These are phyloP conservation scores for Oceanites oceanicus DNA, from an alignment of 2,113 vertebrate genomes.

Conservation along the genomic window DNA sequence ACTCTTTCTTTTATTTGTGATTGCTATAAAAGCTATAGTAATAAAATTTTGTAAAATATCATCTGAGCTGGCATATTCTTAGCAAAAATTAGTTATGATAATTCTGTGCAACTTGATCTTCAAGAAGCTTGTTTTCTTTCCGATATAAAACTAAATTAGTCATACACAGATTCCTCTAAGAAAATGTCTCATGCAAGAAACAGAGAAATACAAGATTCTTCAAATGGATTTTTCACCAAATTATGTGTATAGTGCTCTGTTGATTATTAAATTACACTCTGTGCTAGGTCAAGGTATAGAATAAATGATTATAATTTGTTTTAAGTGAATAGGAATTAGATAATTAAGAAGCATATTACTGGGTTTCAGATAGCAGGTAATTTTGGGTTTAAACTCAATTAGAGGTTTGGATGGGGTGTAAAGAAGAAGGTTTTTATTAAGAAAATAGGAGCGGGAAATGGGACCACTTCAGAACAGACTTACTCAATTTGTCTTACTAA, in stretches of 20 bases:
- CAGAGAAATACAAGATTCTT: slow-evolving; percentile 21
- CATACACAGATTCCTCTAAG: background rate
- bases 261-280: slow-evolving; percentile 54
- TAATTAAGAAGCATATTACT: slow-evolving; percentile 34
- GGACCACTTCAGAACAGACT: background rate
- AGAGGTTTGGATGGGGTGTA: background rate
- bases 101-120: background rate
- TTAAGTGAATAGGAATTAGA: slow-evolving; percentile 13
- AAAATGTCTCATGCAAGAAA: background rate
- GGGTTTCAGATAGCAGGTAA: slow-evolving; percentile 42
- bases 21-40: background rate
- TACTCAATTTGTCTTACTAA: background rate
- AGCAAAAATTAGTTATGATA: background rate
- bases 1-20: background rate
- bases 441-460: background rate
- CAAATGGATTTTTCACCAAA: slow-evolving; percentile 32
- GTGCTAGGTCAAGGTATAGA: slow-evolving; percentile 44
- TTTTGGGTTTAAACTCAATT: slow-evolving; percentile 26
- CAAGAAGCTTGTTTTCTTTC: background rate
- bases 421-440: background rate
- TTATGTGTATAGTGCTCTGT: slow-evolving; percentile 42
- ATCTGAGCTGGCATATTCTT: background rate
- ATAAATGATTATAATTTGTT: slow-evolving; percentile 31
- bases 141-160: background rate
- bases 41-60: background rate